Percentiles rank a stretch among this genome's conserved stretches.
Conservation (phyloP, 2,113 vertebrate genomes). For the Pangasianodon hypophthalmus region DNA sequence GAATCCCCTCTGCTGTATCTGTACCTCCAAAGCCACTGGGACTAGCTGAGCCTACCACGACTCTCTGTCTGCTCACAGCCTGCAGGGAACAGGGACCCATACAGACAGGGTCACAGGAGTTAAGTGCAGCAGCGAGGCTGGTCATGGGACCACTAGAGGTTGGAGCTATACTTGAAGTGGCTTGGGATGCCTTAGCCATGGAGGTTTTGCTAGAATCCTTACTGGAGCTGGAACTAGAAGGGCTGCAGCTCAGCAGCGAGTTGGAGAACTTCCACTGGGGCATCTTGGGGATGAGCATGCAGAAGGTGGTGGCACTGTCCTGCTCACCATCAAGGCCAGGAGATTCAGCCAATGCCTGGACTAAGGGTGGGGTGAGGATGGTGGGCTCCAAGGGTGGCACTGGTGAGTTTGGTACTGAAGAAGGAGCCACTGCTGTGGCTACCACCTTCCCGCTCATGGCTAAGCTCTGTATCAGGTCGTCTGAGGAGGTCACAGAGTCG, state of each 20-base stretch:
- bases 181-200: constrained; percentile 48
- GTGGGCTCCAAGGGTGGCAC: constrained; percentile 72
- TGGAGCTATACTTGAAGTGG: constrained; percentile 57
- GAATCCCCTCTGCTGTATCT: constrained; percentile 64
- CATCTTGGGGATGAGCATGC: constrained; percentile 90
- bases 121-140: constrained; percentile 81
- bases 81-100: constrained; percentile 84
- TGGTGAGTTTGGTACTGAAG: constrained; percentile 66
- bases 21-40: constrained; percentile 59
- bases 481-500: constrained; percentile 83
- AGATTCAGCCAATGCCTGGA: constrained; percentile 74
- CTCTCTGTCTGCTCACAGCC: constrained; percentile 76
- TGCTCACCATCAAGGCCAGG: constrained; percentile 79
- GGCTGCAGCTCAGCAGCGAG: constrained; percentile 84
- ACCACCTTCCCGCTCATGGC: constrained; percentile 82
- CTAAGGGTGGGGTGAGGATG: constrained; percentile 63
- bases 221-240: constrained; percentile 79
- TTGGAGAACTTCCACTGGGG: constrained; percentile 93
- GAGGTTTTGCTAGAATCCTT: constrained; percentile 74
- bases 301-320: constrained; percentile 88
- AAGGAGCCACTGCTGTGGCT: constrained; percentile 74
- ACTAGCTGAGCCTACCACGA: constrained; percentile 49
- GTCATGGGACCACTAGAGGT: constrained; percentile 72
- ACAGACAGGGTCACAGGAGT: constrained; percentile 88
- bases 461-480: constrained; percentile 81